phyloP scores from a whole-genome alignment of 2,797 vertebrate genomes.

The Phoeniculus purpureus region DNA sequence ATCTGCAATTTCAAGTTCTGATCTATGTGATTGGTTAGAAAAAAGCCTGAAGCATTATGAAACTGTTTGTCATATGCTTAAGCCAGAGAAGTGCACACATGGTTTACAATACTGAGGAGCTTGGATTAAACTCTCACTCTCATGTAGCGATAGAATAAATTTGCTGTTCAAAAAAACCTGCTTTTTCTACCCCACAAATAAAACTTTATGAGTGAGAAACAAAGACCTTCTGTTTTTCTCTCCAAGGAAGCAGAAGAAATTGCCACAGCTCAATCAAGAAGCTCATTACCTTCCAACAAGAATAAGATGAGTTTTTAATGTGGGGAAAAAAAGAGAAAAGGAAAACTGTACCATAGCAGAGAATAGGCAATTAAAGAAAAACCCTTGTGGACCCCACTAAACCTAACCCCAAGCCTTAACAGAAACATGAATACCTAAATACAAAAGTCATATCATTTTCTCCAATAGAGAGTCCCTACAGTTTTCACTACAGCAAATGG shows the following conservation, averaged over 20 bases:
- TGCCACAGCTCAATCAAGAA: background rate
- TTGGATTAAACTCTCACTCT: background rate
- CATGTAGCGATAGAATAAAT: background rate
- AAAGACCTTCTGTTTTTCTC: background rate
- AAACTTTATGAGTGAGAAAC: background rate
- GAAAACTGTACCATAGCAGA: background rate
- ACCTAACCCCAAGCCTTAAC: background rate
- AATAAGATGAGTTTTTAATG: background rate
- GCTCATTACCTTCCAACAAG: background rate
- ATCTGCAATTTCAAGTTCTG: background rate
- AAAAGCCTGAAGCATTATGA: background rate
- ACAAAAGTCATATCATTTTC: background rate
- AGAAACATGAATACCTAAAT: background rate
- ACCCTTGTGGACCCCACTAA: fast-evolving
- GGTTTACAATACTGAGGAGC: background rate
- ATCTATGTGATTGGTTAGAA: background rate
- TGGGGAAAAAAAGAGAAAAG: background rate
- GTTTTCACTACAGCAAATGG: background rate
- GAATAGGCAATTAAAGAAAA: background rate
- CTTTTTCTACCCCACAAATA: background rate
- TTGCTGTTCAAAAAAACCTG: background rate
- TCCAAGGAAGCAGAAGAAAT: background rate
- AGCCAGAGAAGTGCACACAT: background rate
- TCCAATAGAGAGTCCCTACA: background rate
- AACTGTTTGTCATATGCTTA: background rate